Base-by-base conservation (phyloP, 2,797 vertebrate genomes). In the Sparus aurata region DNA sequence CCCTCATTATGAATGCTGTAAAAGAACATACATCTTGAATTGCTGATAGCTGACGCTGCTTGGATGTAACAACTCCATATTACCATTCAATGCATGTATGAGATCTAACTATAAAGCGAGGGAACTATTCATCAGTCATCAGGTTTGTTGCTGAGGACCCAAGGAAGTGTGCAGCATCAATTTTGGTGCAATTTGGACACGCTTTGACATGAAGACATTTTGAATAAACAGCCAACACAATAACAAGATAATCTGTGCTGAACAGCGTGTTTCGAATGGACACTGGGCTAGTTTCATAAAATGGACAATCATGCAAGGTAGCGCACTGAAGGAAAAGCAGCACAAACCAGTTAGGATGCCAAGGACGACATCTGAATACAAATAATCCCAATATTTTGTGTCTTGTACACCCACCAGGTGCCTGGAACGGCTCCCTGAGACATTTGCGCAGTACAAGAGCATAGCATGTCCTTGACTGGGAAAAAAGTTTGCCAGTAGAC, bases 311-410 rank as follows among this genome's bases (percentile, higher is more conserved):
- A 30, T 25, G 23, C 4, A 38, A 1, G 27, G 18, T 43, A 22
- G 23, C 9, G 50, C 58, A 18, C 57, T 27, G 69, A 69, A 49
- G 16, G n/a, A 50, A 58, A 17, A 73, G 41, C 17, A 66, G 27
- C 66, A 70, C 49, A 60, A 66, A 27, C 49, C 34, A n/a, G 34
- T 49, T 62, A 43, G 1, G 43, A 59, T n/a, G 1, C 1, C 3
- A 43, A 9, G 46, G 50, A 67, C 1, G 5, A 47, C 53, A 69
- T 63, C 4, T 43, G 3, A 27, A 64, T 64, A 4, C 18, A 55
- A 54, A 64, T 63, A 41, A 45, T 67, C 18, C 8, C 6, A 34
- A 61, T 58, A 38, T n/a, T 20, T 13, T 72, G 47, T 58, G 57
- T 13, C 41, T 69, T 47, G 6, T 25, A 22, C 11, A 2, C 3